These are phyloP conservation scores for Drusus annulatus DNA, from an alignment of 1,140 invertebrate genomes.

Conservation along the genomic window DNA sequence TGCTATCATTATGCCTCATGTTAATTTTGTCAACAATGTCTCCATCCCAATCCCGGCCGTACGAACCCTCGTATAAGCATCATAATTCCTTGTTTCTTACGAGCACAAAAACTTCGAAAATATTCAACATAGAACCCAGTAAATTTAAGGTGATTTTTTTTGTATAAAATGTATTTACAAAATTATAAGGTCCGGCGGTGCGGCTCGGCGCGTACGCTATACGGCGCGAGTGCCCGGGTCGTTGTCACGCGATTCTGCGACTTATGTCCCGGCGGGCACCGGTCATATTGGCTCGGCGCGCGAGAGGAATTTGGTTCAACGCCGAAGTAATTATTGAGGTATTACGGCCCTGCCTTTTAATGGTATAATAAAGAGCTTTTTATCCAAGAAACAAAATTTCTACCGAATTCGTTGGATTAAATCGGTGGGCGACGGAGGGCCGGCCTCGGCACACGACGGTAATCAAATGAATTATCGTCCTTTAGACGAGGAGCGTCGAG, in stretches of 20 bases:
- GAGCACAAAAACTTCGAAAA: conserved; percentile 5
- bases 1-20: conserved; percentile 24
- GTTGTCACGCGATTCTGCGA: conserved; percentile 33
- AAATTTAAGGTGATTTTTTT: conserved; percentile 49
- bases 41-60: conserved; percentile 31
- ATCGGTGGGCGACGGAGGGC: conserved; percentile 29
- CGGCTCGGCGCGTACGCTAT: neutral
- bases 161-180: conserved; percentile 58
- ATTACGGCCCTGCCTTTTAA: conserved; percentile 49
- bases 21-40: conserved; percentile 33
- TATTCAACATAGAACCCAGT: conserved; percentile 31
- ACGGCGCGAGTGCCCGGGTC: neutral
- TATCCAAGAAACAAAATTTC: conserved; percentile 47
- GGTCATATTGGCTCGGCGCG: conserved; percentile 14
- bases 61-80: conserved; percentile 1
- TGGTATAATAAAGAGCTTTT: conserved; percentile 53
- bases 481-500: conserved; percentile 16
- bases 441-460: conserved; percentile 47
- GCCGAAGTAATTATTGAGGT: conserved; percentile 38
- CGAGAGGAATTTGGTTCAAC: conserved; percentile 3
- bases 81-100: neutral
- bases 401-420: conserved; percentile 40
- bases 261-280: neutral
- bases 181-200: conserved; percentile 56
- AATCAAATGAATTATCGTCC: conserved; percentile 51